Evolutionary conservation across 1,140 invertebrate species (phyloP).

Genomic region (Drosophila repletoides): DNA sequence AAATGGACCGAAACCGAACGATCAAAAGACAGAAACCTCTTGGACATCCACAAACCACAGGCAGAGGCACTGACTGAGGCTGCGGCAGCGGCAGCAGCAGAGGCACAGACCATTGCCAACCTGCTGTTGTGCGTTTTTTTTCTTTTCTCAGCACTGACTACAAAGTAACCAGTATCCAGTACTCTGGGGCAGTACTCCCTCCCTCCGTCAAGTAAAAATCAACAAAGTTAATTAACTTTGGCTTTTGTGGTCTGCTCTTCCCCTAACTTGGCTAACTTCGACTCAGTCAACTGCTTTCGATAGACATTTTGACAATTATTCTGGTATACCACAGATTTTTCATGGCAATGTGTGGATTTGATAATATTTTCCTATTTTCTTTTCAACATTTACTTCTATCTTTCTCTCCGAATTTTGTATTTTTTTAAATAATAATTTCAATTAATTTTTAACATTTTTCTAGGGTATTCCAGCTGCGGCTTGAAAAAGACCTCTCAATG

Average conservation of each 20-base stretch:
- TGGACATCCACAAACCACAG: slow-evolving; percentile 42
- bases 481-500: no score
- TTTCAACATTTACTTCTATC: background rate
- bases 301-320: background rate
- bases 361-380: no score
- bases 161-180: slow-evolving; percentile 20
- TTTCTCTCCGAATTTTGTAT: background rate
- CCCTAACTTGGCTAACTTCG: slow-evolving; percentile 17
- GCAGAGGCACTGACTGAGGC: background rate
- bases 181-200: slow-evolving; percentile 4
- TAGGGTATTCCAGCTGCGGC: background rate
- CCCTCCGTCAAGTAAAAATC: slow-evolving; percentile 45
- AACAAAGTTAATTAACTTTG: slow-evolving; percentile 80
- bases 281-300: slow-evolving; percentile 13
- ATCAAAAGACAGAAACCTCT: slow-evolving; percentile 69
- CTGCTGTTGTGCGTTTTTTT: slow-evolving; percentile 16
- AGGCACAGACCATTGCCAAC: slow-evolving; percentile 9
- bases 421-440: background rate
- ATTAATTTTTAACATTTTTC: background rate
- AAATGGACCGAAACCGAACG: slow-evolving; percentile 79
- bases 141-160: background rate
- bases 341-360: no score
- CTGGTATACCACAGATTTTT: background rate
- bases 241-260: slow-evolving; percentile 27
- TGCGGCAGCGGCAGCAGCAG: background rate